Conservation (phyloP, 2,797 vertebrate genomes). For the Premnoplex brunnescens region DNA sequence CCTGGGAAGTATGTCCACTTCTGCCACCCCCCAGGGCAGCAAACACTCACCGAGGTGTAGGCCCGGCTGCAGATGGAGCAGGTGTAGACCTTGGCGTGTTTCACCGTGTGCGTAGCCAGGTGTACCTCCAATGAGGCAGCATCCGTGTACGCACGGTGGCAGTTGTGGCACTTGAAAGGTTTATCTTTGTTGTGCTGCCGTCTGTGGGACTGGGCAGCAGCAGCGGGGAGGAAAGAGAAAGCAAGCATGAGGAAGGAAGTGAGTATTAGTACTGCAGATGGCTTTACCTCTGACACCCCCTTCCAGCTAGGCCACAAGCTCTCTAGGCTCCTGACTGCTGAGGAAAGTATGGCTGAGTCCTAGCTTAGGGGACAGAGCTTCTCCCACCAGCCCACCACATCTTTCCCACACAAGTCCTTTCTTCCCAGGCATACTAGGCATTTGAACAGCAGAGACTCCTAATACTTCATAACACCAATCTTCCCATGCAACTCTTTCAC, state of each 20-base stretch:
- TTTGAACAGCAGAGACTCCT: background rate
- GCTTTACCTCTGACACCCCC: background rate
- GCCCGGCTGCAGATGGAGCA: constrained; percentile 97
- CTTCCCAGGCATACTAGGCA: background rate
- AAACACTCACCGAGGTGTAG: constrained; percentile 92
- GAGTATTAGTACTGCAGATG: background rate
- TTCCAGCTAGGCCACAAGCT: background rate
- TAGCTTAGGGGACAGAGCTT: background rate
- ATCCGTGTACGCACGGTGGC: constrained; percentile 95
- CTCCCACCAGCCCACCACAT: background rate
- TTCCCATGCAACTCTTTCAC: background rate
- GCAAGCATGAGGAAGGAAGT: background rate
- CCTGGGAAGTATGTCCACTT: fast-evolving
- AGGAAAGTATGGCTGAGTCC: background rate
- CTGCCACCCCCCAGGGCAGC: background rate
- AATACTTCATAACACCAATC: background rate
- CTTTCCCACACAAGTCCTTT: background rate
- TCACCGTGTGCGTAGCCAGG: constrained; percentile 96
- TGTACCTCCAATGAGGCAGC: constrained; percentile 93
- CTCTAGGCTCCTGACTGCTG: background rate
- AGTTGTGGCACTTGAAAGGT: constrained; percentile 98
- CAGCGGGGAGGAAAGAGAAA: background rate
- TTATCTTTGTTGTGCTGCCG: constrained; percentile 99
- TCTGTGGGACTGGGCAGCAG: constrained; percentile 87
- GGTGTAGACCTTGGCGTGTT: constrained; percentile 97